Conservation (phyloP, 2,797 vertebrate genomes). For the Falco naumanni region DNA sequence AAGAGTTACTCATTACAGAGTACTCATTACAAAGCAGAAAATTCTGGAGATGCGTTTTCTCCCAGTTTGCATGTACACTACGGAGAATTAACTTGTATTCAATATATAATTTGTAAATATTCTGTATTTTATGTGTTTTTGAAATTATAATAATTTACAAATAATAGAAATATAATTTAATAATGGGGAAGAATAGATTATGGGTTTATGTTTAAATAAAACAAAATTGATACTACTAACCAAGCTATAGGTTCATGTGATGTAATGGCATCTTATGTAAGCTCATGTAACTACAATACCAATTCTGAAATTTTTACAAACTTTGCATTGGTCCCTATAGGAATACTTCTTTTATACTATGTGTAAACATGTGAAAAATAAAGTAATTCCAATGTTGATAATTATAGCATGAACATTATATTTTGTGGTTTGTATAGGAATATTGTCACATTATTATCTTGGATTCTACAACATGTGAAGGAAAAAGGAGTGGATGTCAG, state of each 20-base stretch:
- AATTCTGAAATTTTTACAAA: background rate
- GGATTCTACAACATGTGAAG: background rate
- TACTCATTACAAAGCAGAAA: background rate
- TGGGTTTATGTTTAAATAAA: background rate
- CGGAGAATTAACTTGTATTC: background rate
- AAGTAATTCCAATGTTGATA: background rate
- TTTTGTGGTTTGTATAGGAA: background rate
- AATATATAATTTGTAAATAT: background rate
- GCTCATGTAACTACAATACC: background rate
- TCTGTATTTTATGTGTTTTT: background rate
- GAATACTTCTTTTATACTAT: background rate
- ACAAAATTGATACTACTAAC: background rate
- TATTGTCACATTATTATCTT: background rate
- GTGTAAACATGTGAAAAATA: background rate
- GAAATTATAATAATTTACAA: background rate
- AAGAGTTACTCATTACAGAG: background rate
- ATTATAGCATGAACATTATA: background rate
- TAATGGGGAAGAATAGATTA: background rate
- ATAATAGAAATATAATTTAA: background rate
- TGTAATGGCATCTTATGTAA: background rate
- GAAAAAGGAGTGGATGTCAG: conserved; percentile 25
- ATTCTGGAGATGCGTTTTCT: background rate
- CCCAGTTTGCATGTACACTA: background rate
- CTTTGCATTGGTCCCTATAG: background rate
- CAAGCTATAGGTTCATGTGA: background rate